Percentiles rank a stretch among this genome's conserved stretches.
phyloP scores from a whole-genome alignment of 2,888 invertebrate genomes.

The Horisme vitalbata region DNA sequence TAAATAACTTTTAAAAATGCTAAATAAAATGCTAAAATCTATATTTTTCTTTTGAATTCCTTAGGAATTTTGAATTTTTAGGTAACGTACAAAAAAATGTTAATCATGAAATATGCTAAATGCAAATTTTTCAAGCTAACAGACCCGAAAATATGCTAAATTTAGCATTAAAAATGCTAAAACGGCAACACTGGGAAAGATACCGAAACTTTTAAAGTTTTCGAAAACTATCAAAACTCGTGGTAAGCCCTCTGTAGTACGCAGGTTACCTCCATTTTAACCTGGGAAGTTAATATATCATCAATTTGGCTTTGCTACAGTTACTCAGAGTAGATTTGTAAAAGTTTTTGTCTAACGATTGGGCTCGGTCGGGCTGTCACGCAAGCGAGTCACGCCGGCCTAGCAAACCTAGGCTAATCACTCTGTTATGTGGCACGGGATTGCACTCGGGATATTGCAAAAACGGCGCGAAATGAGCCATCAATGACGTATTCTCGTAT shows the following conservation, averaged over 20 bases:
- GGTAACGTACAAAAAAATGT: no score
- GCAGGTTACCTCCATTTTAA: slow-evolving; percentile 33
- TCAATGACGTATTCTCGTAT: slow-evolving; percentile 22
- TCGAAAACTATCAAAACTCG: slow-evolving; percentile 25
- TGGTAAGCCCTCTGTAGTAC: slow-evolving; percentile 22
- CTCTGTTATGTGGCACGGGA: slow-evolving; percentile 18
- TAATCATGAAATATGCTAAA: no score
- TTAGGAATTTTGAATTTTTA: no score
- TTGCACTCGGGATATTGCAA: slow-evolving; percentile 28
- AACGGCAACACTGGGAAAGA: no score
- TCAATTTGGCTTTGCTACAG: slow-evolving; percentile 59
- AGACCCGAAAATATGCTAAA: no score
- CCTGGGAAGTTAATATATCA: slow-evolving; percentile 57
- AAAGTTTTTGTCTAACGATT: slow-evolving; percentile 66
- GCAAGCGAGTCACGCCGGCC: slow-evolving; percentile 55
- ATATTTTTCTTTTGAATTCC: no score
- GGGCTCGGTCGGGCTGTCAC: slow-evolving; percentile 71
- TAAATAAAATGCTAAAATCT: no score
- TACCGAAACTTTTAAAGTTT: slow-evolving; percentile 14
- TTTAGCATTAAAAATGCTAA: no score
- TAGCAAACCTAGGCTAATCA: slow-evolving; percentile 20
- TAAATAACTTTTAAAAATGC: no score
- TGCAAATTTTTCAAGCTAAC: no score
- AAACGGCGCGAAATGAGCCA: slow-evolving; percentile 22
- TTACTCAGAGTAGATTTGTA: slow-evolving; percentile 60